Evolutionary conservation across 1,140 invertebrate species (phyloP), one percentile per base, ranked within the genome.

Genomic region (Drosophila kohkoa): DNA sequence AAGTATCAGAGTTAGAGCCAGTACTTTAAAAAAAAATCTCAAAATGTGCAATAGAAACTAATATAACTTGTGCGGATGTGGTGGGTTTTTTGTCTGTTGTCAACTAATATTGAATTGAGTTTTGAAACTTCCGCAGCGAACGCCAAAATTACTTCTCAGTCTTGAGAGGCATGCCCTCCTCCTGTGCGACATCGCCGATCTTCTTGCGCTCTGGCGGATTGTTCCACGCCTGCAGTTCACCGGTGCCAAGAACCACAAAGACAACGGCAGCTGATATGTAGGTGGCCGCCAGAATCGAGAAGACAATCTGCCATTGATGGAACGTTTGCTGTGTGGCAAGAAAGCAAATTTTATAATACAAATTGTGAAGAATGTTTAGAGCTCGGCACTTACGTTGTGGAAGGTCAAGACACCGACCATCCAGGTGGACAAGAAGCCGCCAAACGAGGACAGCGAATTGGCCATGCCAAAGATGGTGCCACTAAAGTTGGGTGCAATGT

Each of bases 381-480:
- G 10, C 7, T 32, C 11, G 4, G 1, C 0, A 93, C 94, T 95
- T 91, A 95, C 95, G 79, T 97, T 94, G 5, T 96, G 91, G 32
- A 95, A 94, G 1, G 97, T 98, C 10, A 99, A 93, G 25, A 94
- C 93, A 16, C 97, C 97, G n/a, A 98, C 97, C 93, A 98, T 95
- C 80, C 94, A 95, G 0, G 97, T 96, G 35, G 97, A 98, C 0
- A 98, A 82, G 91, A 96, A 98, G 16, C 98, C 98, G 15, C 97
- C 97, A 49, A 98, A 93, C 0, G 97, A 98, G 1, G 97, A 98
- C 58, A 98, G 92, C 0, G 97, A 98, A 89, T 98, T 98, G 5
- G 97, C 96, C 88, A 98, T 94, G 7, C 97, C 98, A 93, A 98
- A 98, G 63, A 98, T 96, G 1, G 96, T 97, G 62, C 97, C 97